Evolutionary conservation across 2,113 vertebrate genomes (phyloP).

Genomic region (Cynocephalus volans): DNA sequence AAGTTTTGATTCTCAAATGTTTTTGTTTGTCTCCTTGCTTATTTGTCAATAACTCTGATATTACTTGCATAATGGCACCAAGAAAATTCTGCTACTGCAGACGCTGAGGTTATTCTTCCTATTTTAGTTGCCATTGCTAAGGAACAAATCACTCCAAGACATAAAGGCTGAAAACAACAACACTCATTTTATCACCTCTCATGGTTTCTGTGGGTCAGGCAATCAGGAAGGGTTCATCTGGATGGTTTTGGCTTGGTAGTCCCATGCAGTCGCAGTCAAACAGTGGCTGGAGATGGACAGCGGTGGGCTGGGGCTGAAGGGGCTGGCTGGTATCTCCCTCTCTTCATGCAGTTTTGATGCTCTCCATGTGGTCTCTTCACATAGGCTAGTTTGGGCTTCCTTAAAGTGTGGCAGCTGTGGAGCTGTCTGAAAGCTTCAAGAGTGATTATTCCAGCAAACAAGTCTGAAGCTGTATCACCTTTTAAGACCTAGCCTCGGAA

Average conservation of each 20-base stretch:
- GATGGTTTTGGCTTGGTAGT: background rate
- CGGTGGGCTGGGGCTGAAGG: background rate
- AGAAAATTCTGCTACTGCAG: background rate
- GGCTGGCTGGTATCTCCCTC: background rate
- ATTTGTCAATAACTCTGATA: background rate
- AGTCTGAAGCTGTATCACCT: background rate
- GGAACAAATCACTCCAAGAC: background rate
- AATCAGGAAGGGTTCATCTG: background rate
- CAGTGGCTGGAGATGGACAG: background rate
- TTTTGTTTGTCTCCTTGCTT: background rate
- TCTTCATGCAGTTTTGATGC: background rate
- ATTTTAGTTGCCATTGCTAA: background rate
- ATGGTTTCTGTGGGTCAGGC: constrained; percentile 18
- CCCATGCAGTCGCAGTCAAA: background rate
- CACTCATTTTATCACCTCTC: background rate
- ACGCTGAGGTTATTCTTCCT: background rate
- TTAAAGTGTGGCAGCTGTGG: background rate
- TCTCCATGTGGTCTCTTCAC: background rate
- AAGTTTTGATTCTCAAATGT: background rate
- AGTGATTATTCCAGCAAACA: constrained; percentile 39
- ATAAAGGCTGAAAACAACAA: background rate
- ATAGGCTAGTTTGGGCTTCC: background rate
- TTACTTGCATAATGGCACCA: background rate
- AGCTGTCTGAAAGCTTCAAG: background rate
- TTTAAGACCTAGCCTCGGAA: background rate